These are phyloP conservation scores for Leptocoma aspasia DNA, from an alignment of 2,113 vertebrate genomes.

Conservation along the genomic window DNA sequence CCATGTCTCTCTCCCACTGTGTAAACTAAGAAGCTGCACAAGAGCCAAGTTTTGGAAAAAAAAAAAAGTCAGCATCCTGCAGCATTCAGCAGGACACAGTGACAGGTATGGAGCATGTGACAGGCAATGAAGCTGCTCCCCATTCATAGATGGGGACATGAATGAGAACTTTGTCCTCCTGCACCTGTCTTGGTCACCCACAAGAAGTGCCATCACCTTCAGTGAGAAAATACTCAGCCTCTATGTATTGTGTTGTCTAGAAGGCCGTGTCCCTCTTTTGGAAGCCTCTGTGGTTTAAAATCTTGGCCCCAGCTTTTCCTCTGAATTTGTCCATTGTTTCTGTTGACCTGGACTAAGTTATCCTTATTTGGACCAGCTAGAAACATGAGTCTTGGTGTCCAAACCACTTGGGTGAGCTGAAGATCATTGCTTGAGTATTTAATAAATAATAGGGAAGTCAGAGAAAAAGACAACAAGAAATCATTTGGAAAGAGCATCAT, in stretches of 20 bases:
- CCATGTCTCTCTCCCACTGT: neutral
- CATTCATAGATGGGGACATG: fast-evolving
- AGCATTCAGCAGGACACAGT: neutral
- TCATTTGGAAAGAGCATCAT: neutral
- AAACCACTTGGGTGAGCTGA: neutral
- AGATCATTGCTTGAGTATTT: neutral
- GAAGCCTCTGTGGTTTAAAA: neutral
- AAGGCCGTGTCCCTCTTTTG: neutral
- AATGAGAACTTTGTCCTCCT: neutral
- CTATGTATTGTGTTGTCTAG: too few species aligned
- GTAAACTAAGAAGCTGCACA: neutral
- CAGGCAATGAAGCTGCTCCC: neutral
- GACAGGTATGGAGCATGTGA: too few species aligned
- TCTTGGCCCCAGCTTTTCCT: neutral
- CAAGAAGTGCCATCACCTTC: neutral
- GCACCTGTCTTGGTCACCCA: neutral
- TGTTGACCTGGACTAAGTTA: neutral
- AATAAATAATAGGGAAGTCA: neutral
- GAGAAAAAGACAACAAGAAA: neutral
- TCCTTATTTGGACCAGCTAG: neutral
- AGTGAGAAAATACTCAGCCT: neutral
- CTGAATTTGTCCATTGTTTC: neutral
- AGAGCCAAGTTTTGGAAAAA: neutral
- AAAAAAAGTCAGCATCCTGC: neutral
- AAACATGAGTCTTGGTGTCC: neutral